phyloP scores from a whole-genome alignment of 2,113 vertebrate species.

The Odocoileus hemionus region DNA sequence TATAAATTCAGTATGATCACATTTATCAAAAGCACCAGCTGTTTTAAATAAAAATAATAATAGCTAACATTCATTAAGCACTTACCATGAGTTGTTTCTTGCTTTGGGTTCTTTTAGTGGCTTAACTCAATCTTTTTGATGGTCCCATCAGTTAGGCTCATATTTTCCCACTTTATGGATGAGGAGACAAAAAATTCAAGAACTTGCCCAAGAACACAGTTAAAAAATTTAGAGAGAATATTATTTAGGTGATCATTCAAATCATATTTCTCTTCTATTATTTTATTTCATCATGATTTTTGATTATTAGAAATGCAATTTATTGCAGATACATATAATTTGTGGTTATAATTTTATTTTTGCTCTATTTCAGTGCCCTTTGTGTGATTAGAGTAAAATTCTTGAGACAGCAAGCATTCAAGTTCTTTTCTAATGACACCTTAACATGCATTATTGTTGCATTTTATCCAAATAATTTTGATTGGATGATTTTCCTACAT shows the following conservation, averaged over 20 bases:
- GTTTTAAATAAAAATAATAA: not conserved
- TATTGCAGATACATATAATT: not conserved
- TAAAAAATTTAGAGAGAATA: not conserved
- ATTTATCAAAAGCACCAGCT: not conserved
- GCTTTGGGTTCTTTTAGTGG: not conserved
- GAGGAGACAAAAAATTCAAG: not conserved
- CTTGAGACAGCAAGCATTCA: not conserved
- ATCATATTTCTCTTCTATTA: not conserved
- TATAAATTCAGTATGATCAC: not conserved
- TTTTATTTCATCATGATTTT: not conserved
- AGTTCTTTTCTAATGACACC: not conserved
- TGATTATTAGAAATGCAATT: not conserved
- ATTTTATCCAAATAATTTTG: not conserved
- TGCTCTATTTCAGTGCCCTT: not conserved
- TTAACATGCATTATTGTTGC: not conserved
- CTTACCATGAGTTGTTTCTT: not conserved
- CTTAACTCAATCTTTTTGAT: not conserved
- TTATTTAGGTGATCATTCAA: not conserved
- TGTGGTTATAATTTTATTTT: not conserved
- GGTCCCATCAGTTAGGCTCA: not conserved
- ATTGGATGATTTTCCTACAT: not conserved
- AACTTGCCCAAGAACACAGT: not conserved
- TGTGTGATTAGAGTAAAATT: not conserved
- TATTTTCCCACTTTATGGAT: not conserved
- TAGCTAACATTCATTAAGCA: not conserved